Conservation (phyloP, 1,140 invertebrate genomes). For the Atta texana region DNA sequence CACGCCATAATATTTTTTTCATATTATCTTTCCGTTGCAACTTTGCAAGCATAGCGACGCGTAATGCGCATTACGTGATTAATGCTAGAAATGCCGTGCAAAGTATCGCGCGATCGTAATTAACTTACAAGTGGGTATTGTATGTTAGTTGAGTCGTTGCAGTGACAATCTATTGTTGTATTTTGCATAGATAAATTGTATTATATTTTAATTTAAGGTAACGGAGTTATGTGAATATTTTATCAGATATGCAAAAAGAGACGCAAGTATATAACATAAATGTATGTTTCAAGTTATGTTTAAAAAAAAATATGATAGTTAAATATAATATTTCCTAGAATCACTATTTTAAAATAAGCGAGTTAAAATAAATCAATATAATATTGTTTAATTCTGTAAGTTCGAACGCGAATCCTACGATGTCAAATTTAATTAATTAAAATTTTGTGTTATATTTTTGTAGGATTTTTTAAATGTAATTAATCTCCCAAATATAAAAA, state of each 20-base stretch:
- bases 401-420: background rate
- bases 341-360: background rate
- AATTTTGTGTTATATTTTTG: background rate
- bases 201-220: background rate
- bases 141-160: background rate
- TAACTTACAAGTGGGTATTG: background rate
- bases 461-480: background rate
- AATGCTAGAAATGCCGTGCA: background rate
- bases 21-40: background rate
- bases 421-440: background rate
- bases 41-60: background rate
- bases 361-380: background rate
- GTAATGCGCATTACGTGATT: conserved; percentile 6
- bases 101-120: background rate
- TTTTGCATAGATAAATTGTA: background rate
- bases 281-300: background rate
- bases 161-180: background rate
- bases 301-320: background rate
- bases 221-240: background rate
- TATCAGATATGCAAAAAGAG: background rate
- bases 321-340: background rate
- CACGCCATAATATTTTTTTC: conserved; percentile 8
- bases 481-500: background rate
- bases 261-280: background rate
- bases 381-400: background rate